Evolutionary conservation across 2,797 vertebrate genomes (phyloP).

Genomic region (Danio aesculapii): DNA sequence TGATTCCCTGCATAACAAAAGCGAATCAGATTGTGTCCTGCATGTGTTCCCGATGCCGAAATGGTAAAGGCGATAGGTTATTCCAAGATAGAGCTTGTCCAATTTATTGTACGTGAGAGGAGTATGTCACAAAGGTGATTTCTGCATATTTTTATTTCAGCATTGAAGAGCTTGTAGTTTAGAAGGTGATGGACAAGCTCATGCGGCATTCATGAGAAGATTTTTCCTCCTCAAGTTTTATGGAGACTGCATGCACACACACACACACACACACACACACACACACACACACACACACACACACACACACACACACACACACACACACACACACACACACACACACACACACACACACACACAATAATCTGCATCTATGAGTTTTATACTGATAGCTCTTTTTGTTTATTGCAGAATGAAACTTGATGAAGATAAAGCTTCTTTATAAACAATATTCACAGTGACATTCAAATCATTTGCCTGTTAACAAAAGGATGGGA

Average conservation of each 20-base stretch:
- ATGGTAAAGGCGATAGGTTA: conserved; percentile 76
- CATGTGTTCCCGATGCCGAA: conserved; percentile 80
- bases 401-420: background rate
- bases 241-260: background rate
- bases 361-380: background rate
- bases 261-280: too few relatives aligned
- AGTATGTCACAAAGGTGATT: conserved; percentile 76
- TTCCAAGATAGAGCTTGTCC: conserved; percentile 78
- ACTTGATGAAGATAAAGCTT: conserved; percentile 16
- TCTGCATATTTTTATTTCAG: conserved; percentile 75
- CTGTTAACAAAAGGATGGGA: conserved; percentile 18
- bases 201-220: conserved; percentile 85
- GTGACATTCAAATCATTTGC: background rate
- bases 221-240: conserved; percentile 65
- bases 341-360: background rate
- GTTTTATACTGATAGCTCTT: background rate
- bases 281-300: too few relatives aligned
- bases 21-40: conserved; percentile 84
- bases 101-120: conserved; percentile 79
- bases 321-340: too few relatives aligned
- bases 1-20: conserved; percentile 83
- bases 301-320: too few relatives aligned
- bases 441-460: conserved; percentile 18
- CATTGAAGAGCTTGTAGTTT: conserved; percentile 72
- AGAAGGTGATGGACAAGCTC: conserved; percentile 68